Evolutionary conservation across 2,797 vertebrate genomes (phyloP), one percentile per base, ranked within the genome.

Genomic region (Alosa sapidissima): DNA sequence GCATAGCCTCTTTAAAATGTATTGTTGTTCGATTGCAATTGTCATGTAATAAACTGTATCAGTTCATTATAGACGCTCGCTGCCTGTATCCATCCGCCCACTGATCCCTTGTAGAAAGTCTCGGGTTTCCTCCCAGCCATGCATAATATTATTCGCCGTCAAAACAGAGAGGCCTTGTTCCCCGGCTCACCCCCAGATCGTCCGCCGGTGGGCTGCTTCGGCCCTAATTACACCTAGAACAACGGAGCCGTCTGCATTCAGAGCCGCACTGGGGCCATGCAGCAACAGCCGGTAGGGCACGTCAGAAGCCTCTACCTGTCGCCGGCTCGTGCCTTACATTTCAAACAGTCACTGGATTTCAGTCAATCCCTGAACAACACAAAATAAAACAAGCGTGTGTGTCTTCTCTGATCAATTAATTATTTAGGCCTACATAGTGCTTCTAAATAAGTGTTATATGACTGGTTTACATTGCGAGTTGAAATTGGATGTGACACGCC

Each of bases 81-180:
- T 28, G 68, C 16, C 36, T 11, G 72, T 78, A 19, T 45, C 36
- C 68, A 75, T 14, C 72, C 36, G 72, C 41, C 72, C 6, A 16
- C 0, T 16, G 36, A 21, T 47, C 72, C 41, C 41, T 41, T 78
- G 72, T 47, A 21, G 36, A 14, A 21, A 47, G 89, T 90, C 89
- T 93, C 91, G 88, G 83, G 81, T 93, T 92, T 89, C 92, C 55
- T 62, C 10, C 87, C 24, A 33, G 81, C 84, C 49, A 51, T 81
- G 47, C 86, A 84, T 83, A 28, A 28, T 28, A 28, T 28, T 28
- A 78, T 87, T 88, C 78, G 33, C 83, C 82, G 54, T 16, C 81
- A 78, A 83, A 91, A 92, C 91, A 91, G 85, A 93, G 89, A 81
- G 60, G 33, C 81, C 85, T 90, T 91, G 91, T 91, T 90, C 87